Conservation (phyloP, 2,797 vertebrate genomes). For the Pangasius larnaudii region DNA sequence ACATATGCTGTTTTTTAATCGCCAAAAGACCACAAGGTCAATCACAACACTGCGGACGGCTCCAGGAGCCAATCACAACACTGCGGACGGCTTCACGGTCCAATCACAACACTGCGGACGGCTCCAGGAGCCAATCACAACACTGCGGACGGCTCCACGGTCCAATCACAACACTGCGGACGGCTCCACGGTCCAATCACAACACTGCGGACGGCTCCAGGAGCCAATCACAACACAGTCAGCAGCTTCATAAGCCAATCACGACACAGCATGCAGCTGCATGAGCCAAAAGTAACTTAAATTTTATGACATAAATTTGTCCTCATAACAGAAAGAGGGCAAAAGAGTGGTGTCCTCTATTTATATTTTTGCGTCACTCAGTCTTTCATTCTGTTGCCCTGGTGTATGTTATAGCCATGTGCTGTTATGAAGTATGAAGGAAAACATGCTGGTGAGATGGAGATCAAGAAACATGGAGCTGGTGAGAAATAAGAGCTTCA, state of each 20-base stretch:
- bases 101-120: background rate
- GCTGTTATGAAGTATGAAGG: background rate
- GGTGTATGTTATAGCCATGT: background rate
- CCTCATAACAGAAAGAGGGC: background rate
- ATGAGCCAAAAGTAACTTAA: background rate
- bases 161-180: background rate
- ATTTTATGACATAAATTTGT: background rate
- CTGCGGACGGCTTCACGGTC: background rate
- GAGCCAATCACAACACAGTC: background rate
- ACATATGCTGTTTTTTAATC: background rate
- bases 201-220: background rate
- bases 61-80: background rate
- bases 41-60: background rate
- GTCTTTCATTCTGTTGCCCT: background rate
- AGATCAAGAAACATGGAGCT: background rate
- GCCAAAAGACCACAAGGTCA: background rate
- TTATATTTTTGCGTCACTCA: background rate
- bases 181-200: background rate
- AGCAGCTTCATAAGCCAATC: background rate
- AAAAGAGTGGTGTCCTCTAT: background rate
- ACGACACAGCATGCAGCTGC: background rate
- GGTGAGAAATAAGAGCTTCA: background rate
- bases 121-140: background rate
- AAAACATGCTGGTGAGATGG: background rate
- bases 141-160: background rate